Base-by-base conservation (phyloP, 2,888 invertebrate species). In the Drepanosiphum platanoidis region DNA sequence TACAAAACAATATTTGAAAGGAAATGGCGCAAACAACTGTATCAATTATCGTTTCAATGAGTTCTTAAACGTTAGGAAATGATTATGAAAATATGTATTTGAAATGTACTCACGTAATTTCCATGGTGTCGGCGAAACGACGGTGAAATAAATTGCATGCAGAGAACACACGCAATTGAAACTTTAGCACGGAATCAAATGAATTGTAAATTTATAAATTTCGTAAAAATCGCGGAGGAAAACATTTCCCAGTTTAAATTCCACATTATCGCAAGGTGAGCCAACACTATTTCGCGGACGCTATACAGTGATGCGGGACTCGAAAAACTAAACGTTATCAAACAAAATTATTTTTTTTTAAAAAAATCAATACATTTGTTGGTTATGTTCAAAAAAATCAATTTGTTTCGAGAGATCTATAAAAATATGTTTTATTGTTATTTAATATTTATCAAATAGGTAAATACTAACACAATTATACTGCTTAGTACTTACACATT, bases 211-310 rank as follows among this genome's bases (percentile, higher is more conserved):
- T 84, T 84, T 52, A 39, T 66, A 70, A 77, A 84, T 58, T 84
- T 84, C 36, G 52, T 84, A 84, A 84, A 84, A 84, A 84, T 84
- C 84, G 84, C 84, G 84, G 84, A 84, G 84, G 84, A 84, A 84
- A 75, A 84, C 84, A 84, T 84, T 84, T 84, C 84, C 68, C 84
- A 84, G 84, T 84, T 84, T 84, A 84, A 84, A 84, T 84, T 84
- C 84, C 84, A 77, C 84, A 84, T 77, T 84, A 84, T 84, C 84
- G 68, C 84, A 75, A 84, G 30, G 84, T 77, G 1, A 15, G 22
- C 77, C 84, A 84, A 84, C 32, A 2, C 22, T 8, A 58, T 36
- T 42, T 75, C n/a, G 1, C 39, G n/a, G 77, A 84, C 77, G 75
- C 84, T 70, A 27, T 74, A 84, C 84, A 84, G 84, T 84, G 84